These are phyloP conservation scores for Xiphydria camelus DNA, from an alignment of 2,888 invertebrate genomes.

Conservation along the genomic window DNA sequence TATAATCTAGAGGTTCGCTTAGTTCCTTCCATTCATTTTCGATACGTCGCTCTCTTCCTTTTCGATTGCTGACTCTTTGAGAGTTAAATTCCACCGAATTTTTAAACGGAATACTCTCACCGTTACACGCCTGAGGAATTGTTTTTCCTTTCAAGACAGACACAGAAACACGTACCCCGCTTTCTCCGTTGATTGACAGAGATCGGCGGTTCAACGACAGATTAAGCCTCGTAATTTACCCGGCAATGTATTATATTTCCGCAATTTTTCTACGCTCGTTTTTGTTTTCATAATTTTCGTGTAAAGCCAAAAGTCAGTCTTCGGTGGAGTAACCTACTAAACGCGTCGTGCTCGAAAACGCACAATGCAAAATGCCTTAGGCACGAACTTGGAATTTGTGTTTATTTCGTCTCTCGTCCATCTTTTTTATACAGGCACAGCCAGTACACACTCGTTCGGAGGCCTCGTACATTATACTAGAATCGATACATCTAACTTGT, in stretches of 20 bases:
- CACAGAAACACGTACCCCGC: too few species aligned
- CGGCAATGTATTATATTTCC: too few species aligned
- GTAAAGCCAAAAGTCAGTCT: conserved; percentile 39
- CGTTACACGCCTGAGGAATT: too few species aligned
- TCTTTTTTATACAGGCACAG: conserved; percentile 19
- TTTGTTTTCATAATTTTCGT: conserved; percentile 9
- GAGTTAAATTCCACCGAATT: too few species aligned
- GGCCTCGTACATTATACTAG: conserved; percentile 10
- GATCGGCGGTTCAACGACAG: too few species aligned
- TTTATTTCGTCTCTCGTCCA: conserved; percentile 6
- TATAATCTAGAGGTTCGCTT: conserved; percentile 18
- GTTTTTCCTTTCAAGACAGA: too few species aligned
- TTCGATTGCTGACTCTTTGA: too few species aligned
- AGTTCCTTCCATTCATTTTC: not conserved
- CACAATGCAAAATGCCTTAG: conserved; percentile 25
- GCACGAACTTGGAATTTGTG: conserved; percentile 31
- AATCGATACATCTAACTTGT: conserved; percentile 3
- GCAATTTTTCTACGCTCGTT: conserved; percentile 7
- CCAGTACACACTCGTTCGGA: conserved; percentile 16
- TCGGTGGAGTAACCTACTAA: conserved; percentile 26
- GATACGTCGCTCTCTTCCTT: not conserved
- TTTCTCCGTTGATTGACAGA: too few species aligned
- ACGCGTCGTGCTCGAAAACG: conserved; percentile 24
- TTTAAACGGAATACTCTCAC: too few species aligned
- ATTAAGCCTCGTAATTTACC: too few species aligned